Base-by-base conservation (phyloP, 2,113 vertebrate species). In the Chelonoidis abingdonii region DNA sequence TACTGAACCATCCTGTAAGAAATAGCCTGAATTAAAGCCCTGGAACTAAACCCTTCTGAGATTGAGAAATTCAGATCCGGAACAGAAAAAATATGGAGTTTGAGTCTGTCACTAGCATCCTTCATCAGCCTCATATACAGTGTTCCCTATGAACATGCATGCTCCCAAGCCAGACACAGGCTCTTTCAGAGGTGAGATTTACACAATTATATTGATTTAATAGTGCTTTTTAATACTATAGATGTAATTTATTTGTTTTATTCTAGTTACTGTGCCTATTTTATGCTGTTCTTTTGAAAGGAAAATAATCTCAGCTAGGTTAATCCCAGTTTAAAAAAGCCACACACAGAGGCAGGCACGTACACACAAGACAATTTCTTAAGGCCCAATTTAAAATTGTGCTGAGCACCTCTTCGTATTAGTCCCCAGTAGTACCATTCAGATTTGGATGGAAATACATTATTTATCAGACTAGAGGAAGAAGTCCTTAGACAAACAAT, bases 141-240 rank as follows among this genome's bases (percentile, higher is more conserved):
- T 5, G 5, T 6, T 79, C 22, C 21, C 80, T 62, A 56, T 2
- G 0, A 75, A 53, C 82, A 41, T 2, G 4, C 0, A 24, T 56
- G 10, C 27, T 90, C 19, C 14, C 62, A 53, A 84, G 79, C 16
- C 3, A 76, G n/a, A 31, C 47, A 8, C 49, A 87, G 29, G 16
- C 31, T 44, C 8, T 3, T 50, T 85, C 5, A 87, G 76, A 41
- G 78, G 54, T 14, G 1, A 24, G 24, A 76, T 65, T 80, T 17
- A 11, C 76, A 4, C 50, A 83, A 78, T 5, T 21, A 38, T 85
- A 78, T 35, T 1, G 24, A 9, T 17, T 57, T 65, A 29, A 65
- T 80, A 54, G 25, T 38, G 12, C 13, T 47, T 91, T 80, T 38
- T 85, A 80, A 92, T 29, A 59, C 27, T 27, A 27, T 5, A 59